Conservation (phyloP, 2,888 invertebrate genomes). For the Xestobium rufovillosum region DNA sequence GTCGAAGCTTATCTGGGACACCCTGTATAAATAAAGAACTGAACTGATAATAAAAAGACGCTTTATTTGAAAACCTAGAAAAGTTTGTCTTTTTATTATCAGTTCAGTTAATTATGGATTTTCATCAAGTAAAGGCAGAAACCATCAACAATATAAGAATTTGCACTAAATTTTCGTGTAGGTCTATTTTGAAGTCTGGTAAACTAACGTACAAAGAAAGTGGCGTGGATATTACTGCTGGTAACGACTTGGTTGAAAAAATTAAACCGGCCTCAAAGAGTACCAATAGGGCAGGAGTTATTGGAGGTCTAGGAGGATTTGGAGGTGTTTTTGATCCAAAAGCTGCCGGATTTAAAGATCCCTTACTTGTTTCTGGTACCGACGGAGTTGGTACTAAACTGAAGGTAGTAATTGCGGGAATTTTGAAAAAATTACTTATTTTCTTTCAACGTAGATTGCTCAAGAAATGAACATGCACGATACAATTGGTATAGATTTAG, state of each 20-base stretch:
- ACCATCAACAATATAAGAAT: too few species aligned
- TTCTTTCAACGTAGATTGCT: conserved; percentile 59
- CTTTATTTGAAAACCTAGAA: too few species aligned
- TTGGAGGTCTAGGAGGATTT: conserved; percentile 84
- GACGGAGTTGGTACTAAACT: conserved; percentile 97
- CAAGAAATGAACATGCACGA: conserved; percentile 69
- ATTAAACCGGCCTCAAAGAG: conserved; percentile 76
- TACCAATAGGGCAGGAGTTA: conserved; percentile 69
- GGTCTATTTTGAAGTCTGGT: conserved; percentile 51
- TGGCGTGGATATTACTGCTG: conserved; percentile 92
- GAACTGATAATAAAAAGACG: too few species aligned
- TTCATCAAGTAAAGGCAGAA: too few species aligned
- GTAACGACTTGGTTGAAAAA: conserved; percentile 73
- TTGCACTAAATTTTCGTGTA: too few species aligned
- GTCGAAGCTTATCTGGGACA: too few species aligned
- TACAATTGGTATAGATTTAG: conserved; percentile 87
- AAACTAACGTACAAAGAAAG: conserved; percentile 77
- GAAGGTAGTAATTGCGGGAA: too few species aligned
- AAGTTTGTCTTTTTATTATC: too few species aligned
- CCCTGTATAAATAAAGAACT: too few species aligned
- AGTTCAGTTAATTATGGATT: too few species aligned
- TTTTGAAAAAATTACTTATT: conserved; percentile 6
- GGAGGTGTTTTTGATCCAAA: conserved; percentile 87
- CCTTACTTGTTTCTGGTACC: conserved; percentile 86
- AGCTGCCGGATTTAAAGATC: conserved; percentile 64